These are phyloP conservation scores for Ormyrus nitidulus DNA, from an alignment of 2,888 invertebrate species.

Conservation along the genomic window DNA sequence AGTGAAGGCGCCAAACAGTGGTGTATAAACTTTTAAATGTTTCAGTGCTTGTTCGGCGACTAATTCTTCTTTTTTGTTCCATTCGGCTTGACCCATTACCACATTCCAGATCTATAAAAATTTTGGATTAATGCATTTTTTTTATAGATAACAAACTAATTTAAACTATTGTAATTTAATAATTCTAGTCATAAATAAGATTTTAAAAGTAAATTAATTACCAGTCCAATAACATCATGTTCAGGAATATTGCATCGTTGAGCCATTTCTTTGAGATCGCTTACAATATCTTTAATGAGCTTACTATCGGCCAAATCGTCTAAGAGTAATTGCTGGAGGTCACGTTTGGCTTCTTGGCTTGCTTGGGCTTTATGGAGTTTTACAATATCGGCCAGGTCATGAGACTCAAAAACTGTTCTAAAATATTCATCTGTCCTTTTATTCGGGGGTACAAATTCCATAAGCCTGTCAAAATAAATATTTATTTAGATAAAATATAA, in stretches of 20 bases:
- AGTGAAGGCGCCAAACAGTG: conserved; percentile 91
- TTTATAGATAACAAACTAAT: too few relatives aligned
- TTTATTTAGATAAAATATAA: conserved; percentile 21
- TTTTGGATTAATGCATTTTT: background rate
- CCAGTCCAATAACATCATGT: conserved; percentile 91
- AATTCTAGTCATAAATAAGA: too few relatives aligned
- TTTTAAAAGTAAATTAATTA: conserved; percentile 74
- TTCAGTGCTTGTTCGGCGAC: conserved; percentile 96
- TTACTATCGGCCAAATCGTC: conserved; percentile 93
- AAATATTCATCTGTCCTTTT: conserved; percentile 94
- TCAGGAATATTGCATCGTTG: conserved; percentile 90
- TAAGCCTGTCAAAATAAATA: conserved; percentile 78
- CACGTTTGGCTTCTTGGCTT: conserved; percentile 89
- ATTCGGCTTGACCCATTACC: conserved; percentile 96
- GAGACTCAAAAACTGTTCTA: conserved; percentile 86
- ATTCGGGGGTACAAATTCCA: conserved; percentile 96
- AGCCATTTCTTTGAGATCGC: conserved; percentile 91
- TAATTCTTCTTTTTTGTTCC: conserved; percentile 99
- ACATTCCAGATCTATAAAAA: conserved; percentile 90
- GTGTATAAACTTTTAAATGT: conserved; percentile 90
- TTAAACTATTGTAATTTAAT: too few relatives aligned
- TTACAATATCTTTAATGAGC: conserved; percentile 89
- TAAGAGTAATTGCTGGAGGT: conserved; percentile 84
- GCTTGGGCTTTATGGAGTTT: conserved; percentile 89
- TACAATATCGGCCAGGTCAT: conserved; percentile 88